These are phyloP conservation scores for Gallinago solitaria DNA, from an alignment of 2,797 vertebrate genomes.

Conservation along the genomic window DNA sequence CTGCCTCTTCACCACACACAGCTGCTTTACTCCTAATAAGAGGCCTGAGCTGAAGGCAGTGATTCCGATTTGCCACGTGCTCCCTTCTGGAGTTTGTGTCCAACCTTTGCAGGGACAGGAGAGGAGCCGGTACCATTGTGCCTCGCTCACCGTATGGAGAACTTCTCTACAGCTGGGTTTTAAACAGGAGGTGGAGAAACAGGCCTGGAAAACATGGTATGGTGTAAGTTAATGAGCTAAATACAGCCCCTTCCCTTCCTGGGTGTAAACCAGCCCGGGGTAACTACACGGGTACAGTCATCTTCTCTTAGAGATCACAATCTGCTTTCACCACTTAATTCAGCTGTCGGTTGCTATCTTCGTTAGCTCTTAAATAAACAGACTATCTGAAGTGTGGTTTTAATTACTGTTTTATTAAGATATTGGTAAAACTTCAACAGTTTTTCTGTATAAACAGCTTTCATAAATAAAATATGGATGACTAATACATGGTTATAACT, in stretches of 20 bases:
- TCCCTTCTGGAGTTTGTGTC: not conserved
- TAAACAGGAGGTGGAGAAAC: not conserved
- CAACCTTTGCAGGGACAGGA: fast-evolving
- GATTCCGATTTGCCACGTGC: fast-evolving
- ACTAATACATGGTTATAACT: slow-evolving; percentile 77
- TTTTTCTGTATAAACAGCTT: slow-evolving; percentile 80
- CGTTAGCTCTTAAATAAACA: slow-evolving; percentile 63
- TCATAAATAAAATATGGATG: slow-evolving; percentile 79
- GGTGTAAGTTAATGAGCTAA: fast-evolving
- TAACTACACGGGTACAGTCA: fast-evolving
- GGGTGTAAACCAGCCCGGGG: not conserved
- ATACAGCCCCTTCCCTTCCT: not conserved
- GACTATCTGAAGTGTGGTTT: slow-evolving; percentile 60
- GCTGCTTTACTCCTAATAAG: not conserved
- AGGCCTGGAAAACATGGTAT: not conserved
- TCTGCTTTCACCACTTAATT: not conserved
- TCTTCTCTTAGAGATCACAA: fast-evolving
- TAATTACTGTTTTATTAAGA: slow-evolving; percentile 83
- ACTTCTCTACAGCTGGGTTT: fast-evolving
- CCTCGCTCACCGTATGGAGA: fast-evolving
- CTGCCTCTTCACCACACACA: not conserved
- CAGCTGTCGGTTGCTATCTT: not conserved
- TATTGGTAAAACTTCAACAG: slow-evolving; percentile 81
- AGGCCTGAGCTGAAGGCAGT: not conserved
- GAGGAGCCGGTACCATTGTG: fast-evolving